Percentiles rank a stretch among this genome's conserved stretches.
These are phyloP conservation scores for Aurelia sp. DNA, from an alignment of 30 jellyfish, hydroid and myxozoan genomes.

Conservation along the genomic window DNA sequence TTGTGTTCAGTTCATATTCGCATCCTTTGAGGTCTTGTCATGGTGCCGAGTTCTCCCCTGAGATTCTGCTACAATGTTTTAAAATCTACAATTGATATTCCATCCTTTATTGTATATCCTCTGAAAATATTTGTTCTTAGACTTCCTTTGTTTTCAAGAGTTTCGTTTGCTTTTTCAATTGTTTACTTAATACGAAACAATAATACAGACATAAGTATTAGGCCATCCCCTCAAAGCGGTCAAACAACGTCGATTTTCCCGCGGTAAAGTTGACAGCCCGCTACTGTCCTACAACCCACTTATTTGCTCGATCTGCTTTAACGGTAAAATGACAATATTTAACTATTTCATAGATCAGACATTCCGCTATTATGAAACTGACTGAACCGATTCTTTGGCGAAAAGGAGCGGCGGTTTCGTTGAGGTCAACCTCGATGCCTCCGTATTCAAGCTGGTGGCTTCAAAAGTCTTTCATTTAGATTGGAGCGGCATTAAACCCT, in stretches of 20 bases:
- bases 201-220: neutral
- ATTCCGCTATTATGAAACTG: too few species aligned
- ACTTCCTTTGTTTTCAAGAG: slow-evolving; percentile 41
- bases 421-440: too few species aligned
- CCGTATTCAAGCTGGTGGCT: too few species aligned
- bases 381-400: too few species aligned
- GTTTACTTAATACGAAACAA: slow-evolving; percentile 56
- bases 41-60: neutral
- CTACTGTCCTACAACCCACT: slow-evolving; percentile 23
- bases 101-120: slow-evolving; percentile 26
- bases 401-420: too few species aligned
- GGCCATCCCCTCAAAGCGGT: slow-evolving; percentile 11
- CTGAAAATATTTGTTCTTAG: slow-evolving; percentile 43
- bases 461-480: too few species aligned
- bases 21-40: neutral
- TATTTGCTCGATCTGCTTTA: slow-evolving; percentile 25
- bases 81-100: slow-evolving; percentile 11
- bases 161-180: slow-evolving; percentile 30
- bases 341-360: slow-evolving; percentile 37
- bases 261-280: slow-evolving; percentile 30
- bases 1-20: neutral
- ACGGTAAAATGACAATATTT: slow-evolving; percentile 40
- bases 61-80: neutral
- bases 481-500: too few species aligned
- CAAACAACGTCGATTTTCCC: slow-evolving; percentile 54